Percentiles rank a stretch among this genome's conserved stretches.
Evolutionary conservation across 2,113 vertebrate genomes (phyloP).

Genomic region (Urocynchramus pylzowi): DNA sequence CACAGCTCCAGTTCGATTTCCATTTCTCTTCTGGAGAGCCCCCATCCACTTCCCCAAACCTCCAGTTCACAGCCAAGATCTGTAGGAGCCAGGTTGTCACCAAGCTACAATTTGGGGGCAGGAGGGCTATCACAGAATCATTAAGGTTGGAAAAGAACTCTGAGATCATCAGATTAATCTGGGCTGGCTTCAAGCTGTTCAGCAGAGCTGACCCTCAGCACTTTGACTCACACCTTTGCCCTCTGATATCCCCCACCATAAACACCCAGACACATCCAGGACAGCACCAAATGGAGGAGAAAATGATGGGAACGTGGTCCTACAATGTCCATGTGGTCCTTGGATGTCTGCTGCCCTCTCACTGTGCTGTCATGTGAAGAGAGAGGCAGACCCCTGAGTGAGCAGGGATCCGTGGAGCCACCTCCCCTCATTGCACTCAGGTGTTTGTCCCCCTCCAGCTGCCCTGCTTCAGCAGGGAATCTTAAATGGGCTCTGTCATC

Average conservation of each 20-base stretch:
- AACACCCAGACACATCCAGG: not conserved
- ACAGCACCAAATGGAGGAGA: not conserved
- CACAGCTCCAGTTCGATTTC: not conserved
- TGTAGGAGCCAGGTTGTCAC: not conserved
- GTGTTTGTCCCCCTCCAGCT: not conserved
- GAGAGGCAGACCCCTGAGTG: not conserved
- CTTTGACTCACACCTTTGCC: not conserved
- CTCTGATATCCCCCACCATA: fast-evolving
- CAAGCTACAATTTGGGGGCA: not conserved
- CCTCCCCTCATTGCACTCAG: fast-evolving
- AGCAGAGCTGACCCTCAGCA: not conserved
- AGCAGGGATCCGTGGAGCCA: fast-evolving
- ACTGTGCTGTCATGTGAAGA: not conserved
- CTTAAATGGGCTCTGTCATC: not conserved
- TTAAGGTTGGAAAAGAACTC: not conserved
- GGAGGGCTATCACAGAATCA: not conserved
- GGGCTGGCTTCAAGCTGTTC: not conserved
- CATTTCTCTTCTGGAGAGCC: not conserved
- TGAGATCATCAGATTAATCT: not conserved
- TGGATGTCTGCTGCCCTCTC: not conserved
- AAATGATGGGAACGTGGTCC: fast-evolving
- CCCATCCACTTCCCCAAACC: not conserved
- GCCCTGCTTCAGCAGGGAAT: fast-evolving
- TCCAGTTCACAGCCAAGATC: not conserved
- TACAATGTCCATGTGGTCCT: not conserved